Evolutionary conservation across 92 coral and sea anemone species (phyloP), one percentile per base, ranked within the genome.

Genomic region (Porites evermanni): DNA sequence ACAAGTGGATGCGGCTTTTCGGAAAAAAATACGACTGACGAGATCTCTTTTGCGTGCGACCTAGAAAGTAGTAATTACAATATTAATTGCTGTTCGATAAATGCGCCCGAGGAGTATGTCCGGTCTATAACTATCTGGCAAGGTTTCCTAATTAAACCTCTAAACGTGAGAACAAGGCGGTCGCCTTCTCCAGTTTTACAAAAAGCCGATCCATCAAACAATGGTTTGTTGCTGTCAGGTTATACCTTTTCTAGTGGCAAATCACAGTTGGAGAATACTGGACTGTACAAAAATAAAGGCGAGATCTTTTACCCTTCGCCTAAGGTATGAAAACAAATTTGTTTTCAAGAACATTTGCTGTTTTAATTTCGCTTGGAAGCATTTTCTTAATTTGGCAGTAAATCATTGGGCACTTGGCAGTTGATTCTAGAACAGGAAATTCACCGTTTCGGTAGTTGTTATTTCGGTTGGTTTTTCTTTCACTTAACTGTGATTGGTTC

Each of bases 71-170:
- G 16, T 56, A 56, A 56, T 38, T 4, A 38, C 47, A 38, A 4
- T 38, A 38, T 19, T 50, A 21, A 47, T 51, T 68, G 12, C 32
- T 71, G 14, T 21, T 73, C 79, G 7, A 78, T 38, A 68, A 32
- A 50, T 1, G 38, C 59, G 64, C 51, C 70, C 17, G 64, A 73
- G 7, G 70, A 74, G 50, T 51, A 83, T 73, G 14, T 72, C 64
- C 87, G 87, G 32, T 72, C 87, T 24, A 60, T 83, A 18, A 83
- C 61, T 32, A 65, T 83, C 47, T 83, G 87, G 87, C 61, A 63
- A 59, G 87, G 87, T 20, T 29, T 72, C 44, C 54, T 74, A 58
- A 61, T 11, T 70, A 81, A 81, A 69, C 68, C 67, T 26, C 13
- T 81, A 29, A 38, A 16, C 16, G 68, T 70, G 14, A 70, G 69